Evolutionary conservation across 2,888 invertebrate genomes (phyloP), one percentile per base, ranked within the genome.

Genomic region (Melanophora roralis): DNA sequence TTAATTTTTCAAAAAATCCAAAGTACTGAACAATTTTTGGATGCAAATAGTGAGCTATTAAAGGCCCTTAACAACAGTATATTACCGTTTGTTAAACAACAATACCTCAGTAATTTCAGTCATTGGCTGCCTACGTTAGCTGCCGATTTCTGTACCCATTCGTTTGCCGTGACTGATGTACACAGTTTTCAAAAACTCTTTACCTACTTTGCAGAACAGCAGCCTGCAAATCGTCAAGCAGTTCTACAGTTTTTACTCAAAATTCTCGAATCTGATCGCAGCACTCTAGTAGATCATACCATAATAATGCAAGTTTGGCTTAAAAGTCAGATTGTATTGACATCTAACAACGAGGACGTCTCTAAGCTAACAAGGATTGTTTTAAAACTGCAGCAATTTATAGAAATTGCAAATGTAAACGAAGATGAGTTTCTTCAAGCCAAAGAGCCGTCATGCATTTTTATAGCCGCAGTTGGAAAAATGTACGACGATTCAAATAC

Each of bases 251-350:
- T 88, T 80, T 47, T 89, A 34, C 72, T 86, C 0, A 82, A 84
- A 36, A 83, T 89, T 1, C 82, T 88, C 9, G 82, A 78, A 60
- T 84, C 84, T 1, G 83, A 85, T n/a, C 84, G 82, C 3, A 82
- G 81, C n/a, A 34, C 74, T 2, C 60, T 81, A 3, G 81, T 88
- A 0, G 86, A 86, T 62, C 68, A 83, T 14, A 74, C 85, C 0
- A 80, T 82, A 0, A 83, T 90, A 1, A 82, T 90, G 14, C 88
- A 89, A 78, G 85, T 88, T 2, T 90, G 90, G 90, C 81, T 90
- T 0, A 88, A 86, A 53, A 89, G 88, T 3, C 73, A 89, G 36
- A 88, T 90, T 0, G 81, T 90, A 6, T 81, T 90, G 14, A 86
- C 86, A 1, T 84, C 88, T 0, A 85, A 85, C 36, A 87, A 89